Evolutionary conservation across 2,888 invertebrate species (phyloP).

Genomic region (Branchellion lobata): DNA sequence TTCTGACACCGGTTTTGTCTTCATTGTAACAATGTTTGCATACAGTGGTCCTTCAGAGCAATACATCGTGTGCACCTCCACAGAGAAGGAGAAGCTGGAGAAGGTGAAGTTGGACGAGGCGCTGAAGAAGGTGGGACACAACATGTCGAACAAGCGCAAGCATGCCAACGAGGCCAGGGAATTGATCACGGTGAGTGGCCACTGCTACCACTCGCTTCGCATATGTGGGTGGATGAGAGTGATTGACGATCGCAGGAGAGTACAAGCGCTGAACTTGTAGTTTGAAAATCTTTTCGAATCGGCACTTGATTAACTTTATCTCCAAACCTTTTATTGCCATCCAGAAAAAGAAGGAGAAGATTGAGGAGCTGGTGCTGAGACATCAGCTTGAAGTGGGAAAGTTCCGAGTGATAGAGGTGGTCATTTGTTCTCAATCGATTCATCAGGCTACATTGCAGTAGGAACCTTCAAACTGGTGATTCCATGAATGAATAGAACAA

Average conservation of each 20-base stretch:
- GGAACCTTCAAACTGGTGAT: background rate
- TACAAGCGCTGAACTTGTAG: too few relatives aligned
- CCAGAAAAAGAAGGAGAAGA: conserved; percentile 3
- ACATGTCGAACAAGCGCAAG: conserved; percentile 4
- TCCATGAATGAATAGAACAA: too few relatives aligned
- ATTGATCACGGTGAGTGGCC: background rate
- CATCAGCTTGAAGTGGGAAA: background rate
- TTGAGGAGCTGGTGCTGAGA: background rate
- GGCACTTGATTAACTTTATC: too few relatives aligned
- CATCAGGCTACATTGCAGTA: background rate
- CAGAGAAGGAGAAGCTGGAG: conserved; percentile 26
- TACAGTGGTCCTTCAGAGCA: background rate
- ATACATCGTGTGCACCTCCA: background rate
- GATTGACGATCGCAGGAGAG: too few relatives aligned
- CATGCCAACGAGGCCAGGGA: background rate
- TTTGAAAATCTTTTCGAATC: too few relatives aligned
- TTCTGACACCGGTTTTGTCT: background rate
- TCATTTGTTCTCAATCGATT: background rate
- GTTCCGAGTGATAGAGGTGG: background rate
- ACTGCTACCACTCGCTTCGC: too few relatives aligned
- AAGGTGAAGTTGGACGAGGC: background rate
- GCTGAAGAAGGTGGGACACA: conserved; percentile 10
- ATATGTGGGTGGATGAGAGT: too few relatives aligned
- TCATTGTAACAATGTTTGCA: background rate
- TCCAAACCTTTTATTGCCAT: too few relatives aligned